These are phyloP conservation scores for Sinocyclocheilus maitianheensis DNA, from an alignment of 2,113 vertebrate genomes.

Conservation along the genomic window DNA sequence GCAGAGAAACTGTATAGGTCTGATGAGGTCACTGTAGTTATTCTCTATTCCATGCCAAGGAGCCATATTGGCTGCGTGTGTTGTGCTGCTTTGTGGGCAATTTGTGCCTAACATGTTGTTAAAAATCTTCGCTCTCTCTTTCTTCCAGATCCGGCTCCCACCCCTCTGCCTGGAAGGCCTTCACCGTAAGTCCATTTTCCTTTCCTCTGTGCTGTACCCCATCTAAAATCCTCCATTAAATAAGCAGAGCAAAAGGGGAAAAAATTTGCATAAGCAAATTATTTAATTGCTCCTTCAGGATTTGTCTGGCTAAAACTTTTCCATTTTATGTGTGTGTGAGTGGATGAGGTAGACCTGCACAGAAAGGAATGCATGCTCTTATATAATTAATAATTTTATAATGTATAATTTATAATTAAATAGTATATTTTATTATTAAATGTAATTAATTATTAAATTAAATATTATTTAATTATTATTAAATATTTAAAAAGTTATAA, in stretches of 20 bases:
- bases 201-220: slow-evolving; percentile 34
- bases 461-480: too few relatives aligned
- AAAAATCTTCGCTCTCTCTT: slow-evolving; percentile 66
- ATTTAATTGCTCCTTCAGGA: slow-evolving; percentile 35
- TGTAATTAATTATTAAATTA: too few relatives aligned
- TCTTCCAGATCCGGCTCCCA: slow-evolving; percentile 89
- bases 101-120: slow-evolving; percentile 66
- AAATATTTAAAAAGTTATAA: too few relatives aligned
- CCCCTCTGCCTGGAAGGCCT: slow-evolving; percentile 83
- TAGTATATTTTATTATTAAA: too few relatives aligned
- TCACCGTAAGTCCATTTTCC: slow-evolving; percentile 86
- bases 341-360: not conserved
- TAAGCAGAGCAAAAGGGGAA: slow-evolving; percentile 52
- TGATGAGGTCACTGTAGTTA: slow-evolving; percentile 31
- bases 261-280: slow-evolving; percentile 34
- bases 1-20: not conserved
- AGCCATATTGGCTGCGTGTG: slow-evolving; percentile 54
- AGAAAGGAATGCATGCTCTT: not conserved
- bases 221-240: slow-evolving; percentile 51
- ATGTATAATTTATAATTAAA: too few relatives aligned
- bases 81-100: slow-evolving; percentile 63
- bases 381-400: too few relatives aligned
- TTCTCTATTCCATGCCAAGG: slow-evolving; percentile 32
- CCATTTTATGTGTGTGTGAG: not conserved
- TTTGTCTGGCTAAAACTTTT: not conserved